Base-by-base conservation (phyloP, 2,888 invertebrate species). In the Drosophila mayaguana region DNA sequence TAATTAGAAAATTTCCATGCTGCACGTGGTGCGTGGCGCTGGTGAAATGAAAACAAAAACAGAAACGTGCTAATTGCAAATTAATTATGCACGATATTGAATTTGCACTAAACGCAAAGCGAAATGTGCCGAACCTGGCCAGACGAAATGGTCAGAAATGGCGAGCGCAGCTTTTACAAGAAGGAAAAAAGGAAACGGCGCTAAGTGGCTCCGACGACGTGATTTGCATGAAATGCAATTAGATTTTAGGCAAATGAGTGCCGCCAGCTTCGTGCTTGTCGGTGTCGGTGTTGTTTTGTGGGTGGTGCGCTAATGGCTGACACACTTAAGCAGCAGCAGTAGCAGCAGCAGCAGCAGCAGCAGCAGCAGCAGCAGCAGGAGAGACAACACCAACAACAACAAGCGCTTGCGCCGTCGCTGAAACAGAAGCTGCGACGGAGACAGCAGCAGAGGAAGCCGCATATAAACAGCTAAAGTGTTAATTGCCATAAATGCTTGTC, bases 401-500 rank as follows among this genome's bases (percentile, higher is more conserved):
- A 54, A 72, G 69, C 78, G 74, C 69, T 74, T 69, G 59, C 69
- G 71, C 71, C 55, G 69, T 60, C 53, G 48, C 60, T 69, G 62
- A 61, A 51, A 28, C 62, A 57, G 20, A 22, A 32, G 22, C 50
- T 60, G 51, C 67, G 25, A 18, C 54, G 20, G 36, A 50, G 18
- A 18, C 63, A 36, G 59, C 42, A 63, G 62, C 65, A 63, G 73
- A 66, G 59, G 79, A 62, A 81, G 69, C 79, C 79, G 86, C 88
- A 77, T 83, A 88, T 92, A 93, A 93, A 92, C 91, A 93, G 92
- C 91, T 92, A 92, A 92, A 92, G 93, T 93, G 93, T 92, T 93
- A 93, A 93, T 93, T 93, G 93, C 92, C 91, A 92, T 92, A 93
- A 93, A 93, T 92, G 92, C 92, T 91, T 92, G 92, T 92, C 92